A percentile compares a stretch with the other conserved stretches of the same genome.
phyloP scores from a whole-genome alignment of 2,797 vertebrate species.

The Clarias laeviceps region DNA sequence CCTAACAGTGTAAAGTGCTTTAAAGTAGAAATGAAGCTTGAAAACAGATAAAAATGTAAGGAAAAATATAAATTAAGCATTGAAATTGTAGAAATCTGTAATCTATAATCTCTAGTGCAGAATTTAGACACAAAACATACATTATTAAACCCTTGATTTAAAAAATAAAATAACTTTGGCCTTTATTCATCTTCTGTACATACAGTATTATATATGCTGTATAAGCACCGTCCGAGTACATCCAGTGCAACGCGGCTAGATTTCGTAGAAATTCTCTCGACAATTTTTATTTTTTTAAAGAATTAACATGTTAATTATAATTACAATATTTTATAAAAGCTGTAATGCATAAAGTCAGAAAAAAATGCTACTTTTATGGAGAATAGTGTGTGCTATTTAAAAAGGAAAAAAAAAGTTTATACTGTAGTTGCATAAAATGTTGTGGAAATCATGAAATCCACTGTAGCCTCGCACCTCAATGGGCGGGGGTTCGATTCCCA shows the following conservation, averaged over 20 bases:
- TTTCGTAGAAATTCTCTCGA: neutral
- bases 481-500: no score
- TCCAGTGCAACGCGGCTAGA: no score
- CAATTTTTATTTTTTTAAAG: neutral
- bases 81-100: constrained; percentile 56
- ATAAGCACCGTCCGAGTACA: no score
- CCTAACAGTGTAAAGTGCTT: constrained; percentile 68
- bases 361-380: neutral
- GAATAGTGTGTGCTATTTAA: neutral
- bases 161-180: neutral
- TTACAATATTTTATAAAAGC: neutral
- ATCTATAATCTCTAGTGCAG: constrained; percentile 15
- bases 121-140: constrained; percentile 12
- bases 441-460: no score
- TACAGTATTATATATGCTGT: neutral
- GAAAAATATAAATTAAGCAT: constrained; percentile 63
- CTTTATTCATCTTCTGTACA: neutral
- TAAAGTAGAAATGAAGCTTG: constrained; percentile 54
- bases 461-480: no score
- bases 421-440: no score
- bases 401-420: neutral
- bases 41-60: constrained; percentile 36
- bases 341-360: neutral
- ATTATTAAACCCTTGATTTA: no score
- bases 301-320: neutral